Evolutionary conservation across 2,888 invertebrate species (phyloP), one percentile per base, ranked within the genome.

Genomic region (Microplitis manilae): DNA sequence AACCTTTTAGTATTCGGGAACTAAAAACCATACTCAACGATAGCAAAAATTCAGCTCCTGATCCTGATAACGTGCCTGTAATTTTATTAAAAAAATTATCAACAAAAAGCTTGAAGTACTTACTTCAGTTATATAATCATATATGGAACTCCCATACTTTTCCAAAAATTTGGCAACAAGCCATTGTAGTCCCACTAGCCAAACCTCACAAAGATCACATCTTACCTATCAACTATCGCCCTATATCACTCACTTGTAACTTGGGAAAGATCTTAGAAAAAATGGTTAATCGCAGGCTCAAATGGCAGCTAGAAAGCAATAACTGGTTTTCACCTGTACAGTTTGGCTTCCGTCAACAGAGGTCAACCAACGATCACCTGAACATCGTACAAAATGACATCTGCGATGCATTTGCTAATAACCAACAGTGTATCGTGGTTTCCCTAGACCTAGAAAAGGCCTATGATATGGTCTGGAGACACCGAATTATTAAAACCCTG

Each of bases 221-320:
- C 9, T 40, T 68, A 17, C 70, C 78, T 17, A 59, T 30, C 0
- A 80, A 71, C 41, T 79, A 82, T 64, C 74, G 79, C 6, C 80
- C 79, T 50, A 81, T 79, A 70, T 40, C 71, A 5, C 75, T 80
- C 30, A 81, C 78, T 4, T 81, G 80, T 20, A 77, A 74, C 9
- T n/a, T 80, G 73, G 77, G 82, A n/a, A 80, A 82, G 72, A 65
- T 70, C 8, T 15, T 82, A 0, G 81, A 81, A 76, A 81, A 80
- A 79, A 82, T 80, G 8, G n/a, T 81, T 1, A 81, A 79, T 50
- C 74, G 73, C 41, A 65, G 77, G 38, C 30, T 82, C 7, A 76
- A 72, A 59, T 78, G 79, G 80, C 69, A 72, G 38, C 67, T 84
- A 38, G 81, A 84, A 75, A 69, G 38, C n/a, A 75, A 76, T 7